These are phyloP conservation scores for Leptopilina drosophilae DNA, from an alignment of 2,888 invertebrate genomes.

Conservation along the genomic window DNA sequence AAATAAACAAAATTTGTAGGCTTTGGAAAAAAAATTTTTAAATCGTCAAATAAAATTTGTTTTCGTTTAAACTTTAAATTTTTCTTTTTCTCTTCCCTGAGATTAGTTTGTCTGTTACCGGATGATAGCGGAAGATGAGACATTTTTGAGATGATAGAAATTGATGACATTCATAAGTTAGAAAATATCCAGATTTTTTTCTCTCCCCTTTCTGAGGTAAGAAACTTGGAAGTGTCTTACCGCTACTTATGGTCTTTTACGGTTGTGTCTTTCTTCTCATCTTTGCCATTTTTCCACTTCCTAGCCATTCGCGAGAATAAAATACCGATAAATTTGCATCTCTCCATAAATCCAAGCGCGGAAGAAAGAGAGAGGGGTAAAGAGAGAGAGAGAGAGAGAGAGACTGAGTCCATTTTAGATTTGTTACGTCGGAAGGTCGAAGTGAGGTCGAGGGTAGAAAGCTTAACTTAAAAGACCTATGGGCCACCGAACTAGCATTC, in stretches of 20 bases:
- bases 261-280: constrained; percentile 23
- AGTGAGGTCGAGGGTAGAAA: constrained; percentile 23
- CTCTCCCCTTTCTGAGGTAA: neutral
- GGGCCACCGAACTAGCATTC: constrained; percentile 4
- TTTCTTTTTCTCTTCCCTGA: constrained; percentile 57
- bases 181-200: constrained; percentile 62
- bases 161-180: constrained; percentile 68
- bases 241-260: neutral
- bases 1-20: too few species aligned
- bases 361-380: constrained; percentile 42
- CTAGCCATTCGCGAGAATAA: constrained; percentile 56
- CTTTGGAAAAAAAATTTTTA: too few species aligned
- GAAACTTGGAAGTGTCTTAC: constrained; percentile 15
- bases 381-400: constrained; percentile 35
- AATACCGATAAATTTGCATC: constrained; percentile 71
- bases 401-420: constrained; percentile 61
- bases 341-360: constrained; percentile 61
- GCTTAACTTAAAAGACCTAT: constrained; percentile 23
- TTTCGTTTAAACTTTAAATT: neutral
- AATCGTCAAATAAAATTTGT: too few species aligned
- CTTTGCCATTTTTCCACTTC: constrained; percentile 44
- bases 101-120: constrained; percentile 60
- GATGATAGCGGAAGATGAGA: constrained; percentile 62
- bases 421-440: constrained; percentile 51
- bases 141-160: constrained; percentile 63